Evolutionary conservation across 2,797 vertebrate species (phyloP).

Genomic region (Sebastes dallii): DNA sequence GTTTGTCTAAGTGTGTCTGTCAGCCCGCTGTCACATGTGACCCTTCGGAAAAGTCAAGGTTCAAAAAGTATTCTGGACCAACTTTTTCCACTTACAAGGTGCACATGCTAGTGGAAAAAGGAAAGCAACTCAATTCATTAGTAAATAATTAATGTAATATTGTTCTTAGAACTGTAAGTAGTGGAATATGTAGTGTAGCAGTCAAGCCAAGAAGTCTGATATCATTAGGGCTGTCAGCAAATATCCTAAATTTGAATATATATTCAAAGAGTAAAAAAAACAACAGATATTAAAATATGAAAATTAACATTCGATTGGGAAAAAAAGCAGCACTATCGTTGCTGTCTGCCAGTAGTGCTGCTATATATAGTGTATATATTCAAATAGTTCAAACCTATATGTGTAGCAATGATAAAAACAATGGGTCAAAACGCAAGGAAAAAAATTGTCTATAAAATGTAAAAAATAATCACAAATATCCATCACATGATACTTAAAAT

Average conservation of each 20-base stretch:
- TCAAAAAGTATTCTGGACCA: constrained; percentile 32
- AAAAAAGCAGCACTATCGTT: too few species aligned
- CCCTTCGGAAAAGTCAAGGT: constrained; percentile 41
- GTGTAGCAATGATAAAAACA: too few species aligned
- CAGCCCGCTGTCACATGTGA: constrained; percentile 37
- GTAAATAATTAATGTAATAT: constrained; percentile 26
- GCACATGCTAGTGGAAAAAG: constrained; percentile 17
- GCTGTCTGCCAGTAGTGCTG: too few species aligned
- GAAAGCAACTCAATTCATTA: neutral
- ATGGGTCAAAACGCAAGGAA: too few species aligned
- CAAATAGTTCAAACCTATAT: too few species aligned
- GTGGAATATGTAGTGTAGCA: neutral
- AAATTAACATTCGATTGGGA: too few species aligned
- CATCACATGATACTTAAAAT: neutral
- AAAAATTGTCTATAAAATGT: neutral
- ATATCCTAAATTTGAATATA: too few species aligned
- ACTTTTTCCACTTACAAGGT: constrained; percentile 39
- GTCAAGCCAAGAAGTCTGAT: neutral
- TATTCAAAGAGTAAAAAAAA: neutral
- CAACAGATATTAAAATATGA: too few species aligned
- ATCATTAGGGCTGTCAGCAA: neutral
- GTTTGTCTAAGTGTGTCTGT: constrained; percentile 38
- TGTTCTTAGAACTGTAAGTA: neutral
- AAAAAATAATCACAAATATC: neutral
- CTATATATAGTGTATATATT: too few species aligned